phyloP scores from a whole-genome alignment of 2,797 vertebrate genomes.

The Crypturellus tataupa region DNA sequence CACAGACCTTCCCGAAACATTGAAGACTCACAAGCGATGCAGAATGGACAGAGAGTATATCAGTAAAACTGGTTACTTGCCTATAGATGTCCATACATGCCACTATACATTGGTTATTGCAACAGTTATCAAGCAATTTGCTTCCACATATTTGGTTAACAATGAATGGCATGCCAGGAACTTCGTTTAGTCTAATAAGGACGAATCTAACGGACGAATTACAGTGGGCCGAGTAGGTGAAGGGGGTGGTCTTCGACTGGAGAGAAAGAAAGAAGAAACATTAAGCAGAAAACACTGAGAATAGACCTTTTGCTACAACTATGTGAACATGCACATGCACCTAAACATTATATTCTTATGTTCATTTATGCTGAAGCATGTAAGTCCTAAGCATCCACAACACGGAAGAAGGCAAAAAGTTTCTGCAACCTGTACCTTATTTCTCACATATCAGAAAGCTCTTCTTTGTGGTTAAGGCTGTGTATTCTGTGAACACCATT shows the following conservation, averaged over 20 bases:
- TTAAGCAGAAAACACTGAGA: slow-evolving; percentile 38
- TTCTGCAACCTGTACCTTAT: neutral
- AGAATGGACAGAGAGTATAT: slow-evolving; percentile 62
- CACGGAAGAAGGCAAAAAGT: neutral
- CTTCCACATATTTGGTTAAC: slow-evolving; percentile 76
- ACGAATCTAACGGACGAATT: slow-evolving; percentile 83
- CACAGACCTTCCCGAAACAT: slow-evolving; percentile 61
- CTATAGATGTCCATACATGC: slow-evolving; percentile 80
- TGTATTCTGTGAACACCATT: neutral
- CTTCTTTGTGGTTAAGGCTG: neutral
- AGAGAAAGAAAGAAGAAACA: slow-evolving; percentile 78
- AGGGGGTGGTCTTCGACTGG: slow-evolving; percentile 85
- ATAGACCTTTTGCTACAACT: neutral
- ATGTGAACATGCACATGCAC: slow-evolving; percentile 45
- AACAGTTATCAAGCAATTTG: slow-evolving; percentile 69
- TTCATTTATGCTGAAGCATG: rapidly evolving
- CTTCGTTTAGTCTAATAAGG: slow-evolving; percentile 83
- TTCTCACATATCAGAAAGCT: rapidly evolving
- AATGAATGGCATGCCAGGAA: slow-evolving; percentile 77
- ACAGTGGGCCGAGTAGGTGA: slow-evolving; percentile 85
- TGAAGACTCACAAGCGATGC: slow-evolving; percentile 63
- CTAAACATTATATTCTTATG: neutral
- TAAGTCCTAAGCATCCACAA: neutral
- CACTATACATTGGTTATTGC: slow-evolving; percentile 78
- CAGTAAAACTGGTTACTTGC: slow-evolving; percentile 80